Percentiles rank a stretch among this genome's conserved stretches.
Conservation (phyloP, 2,888 invertebrate genomes). For the Meta bourneti region DNA sequence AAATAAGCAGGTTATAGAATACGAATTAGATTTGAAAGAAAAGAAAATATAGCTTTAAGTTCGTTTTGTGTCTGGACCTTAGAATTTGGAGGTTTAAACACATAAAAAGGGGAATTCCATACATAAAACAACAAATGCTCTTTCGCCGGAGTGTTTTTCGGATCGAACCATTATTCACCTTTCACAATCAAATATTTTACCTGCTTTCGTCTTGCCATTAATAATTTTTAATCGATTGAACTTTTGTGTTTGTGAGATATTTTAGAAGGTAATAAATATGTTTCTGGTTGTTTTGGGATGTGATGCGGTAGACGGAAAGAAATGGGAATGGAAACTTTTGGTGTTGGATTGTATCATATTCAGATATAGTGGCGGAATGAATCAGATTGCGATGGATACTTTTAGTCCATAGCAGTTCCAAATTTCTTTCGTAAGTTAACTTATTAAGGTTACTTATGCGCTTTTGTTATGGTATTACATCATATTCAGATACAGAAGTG, state of each 20-base stretch:
- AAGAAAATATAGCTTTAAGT: not conserved
- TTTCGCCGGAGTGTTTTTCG: not conserved
- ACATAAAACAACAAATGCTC: not conserved
- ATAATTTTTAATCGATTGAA: not conserved
- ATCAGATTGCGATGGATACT: no score
- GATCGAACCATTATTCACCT: not conserved
- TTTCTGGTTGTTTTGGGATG: not conserved
- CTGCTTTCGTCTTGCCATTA: not conserved
- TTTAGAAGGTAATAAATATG: not conserved
- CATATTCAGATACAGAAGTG: no score
- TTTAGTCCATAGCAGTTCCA: no score
- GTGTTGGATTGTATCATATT: no score
- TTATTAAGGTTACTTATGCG: no score
- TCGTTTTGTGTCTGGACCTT: not conserved
- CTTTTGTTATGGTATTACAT: no score
- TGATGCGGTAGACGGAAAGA: not conserved
- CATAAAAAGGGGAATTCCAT: not conserved
- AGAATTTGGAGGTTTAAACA: no score
- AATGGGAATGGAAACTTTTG: no score
- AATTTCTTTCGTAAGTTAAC: no score
- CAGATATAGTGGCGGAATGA: no score
- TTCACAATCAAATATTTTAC: not conserved
- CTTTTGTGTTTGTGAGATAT: not conserved
- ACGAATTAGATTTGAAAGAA: not conserved
- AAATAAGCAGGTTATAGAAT: not conserved